These are phyloP conservation scores for Myotis davidii DNA, from an alignment of 2,113 vertebrate species.

Conservation along the genomic window DNA sequence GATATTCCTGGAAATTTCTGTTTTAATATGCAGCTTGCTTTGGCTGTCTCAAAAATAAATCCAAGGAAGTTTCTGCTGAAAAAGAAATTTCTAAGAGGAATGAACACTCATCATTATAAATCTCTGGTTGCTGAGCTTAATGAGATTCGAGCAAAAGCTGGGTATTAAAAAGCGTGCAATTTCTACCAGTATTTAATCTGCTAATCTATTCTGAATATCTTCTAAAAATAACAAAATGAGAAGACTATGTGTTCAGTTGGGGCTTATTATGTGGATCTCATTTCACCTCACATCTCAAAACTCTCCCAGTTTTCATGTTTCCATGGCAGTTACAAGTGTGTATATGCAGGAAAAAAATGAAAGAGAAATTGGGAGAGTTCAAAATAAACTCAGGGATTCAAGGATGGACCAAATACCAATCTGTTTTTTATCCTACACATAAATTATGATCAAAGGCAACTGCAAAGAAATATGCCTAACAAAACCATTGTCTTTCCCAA, in stretches of 20 bases:
- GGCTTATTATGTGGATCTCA: neutral
- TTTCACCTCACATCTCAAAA: neutral
- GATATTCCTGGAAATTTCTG: neutral
- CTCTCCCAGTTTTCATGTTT: neutral
- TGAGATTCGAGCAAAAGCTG: conserved; percentile 27
- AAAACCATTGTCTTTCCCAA: neutral
- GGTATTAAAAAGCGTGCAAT: neutral
- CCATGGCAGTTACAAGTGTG: neutral
- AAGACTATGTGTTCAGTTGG: neutral
- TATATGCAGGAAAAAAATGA: neutral
- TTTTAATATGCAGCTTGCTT: neutral
- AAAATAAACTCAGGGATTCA: neutral
- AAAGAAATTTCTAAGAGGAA: neutral
- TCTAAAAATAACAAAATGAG: conserved; percentile 43
- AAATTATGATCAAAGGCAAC: neutral
- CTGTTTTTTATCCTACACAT: neutral
- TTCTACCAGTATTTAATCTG: neutral
- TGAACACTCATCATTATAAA: neutral
- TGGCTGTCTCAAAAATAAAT: conserved; percentile 34
- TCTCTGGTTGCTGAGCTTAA: conserved; percentile 1
- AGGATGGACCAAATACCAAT: neutral
- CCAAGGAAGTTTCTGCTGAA: neutral
- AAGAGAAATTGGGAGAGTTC: neutral
- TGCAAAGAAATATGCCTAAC: neutral
- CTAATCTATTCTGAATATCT: conserved; percentile 23